Evolutionary conservation across 2,797 vertebrate species (phyloP).

Genomic region (Pteronotus mesoamericanus): DNA sequence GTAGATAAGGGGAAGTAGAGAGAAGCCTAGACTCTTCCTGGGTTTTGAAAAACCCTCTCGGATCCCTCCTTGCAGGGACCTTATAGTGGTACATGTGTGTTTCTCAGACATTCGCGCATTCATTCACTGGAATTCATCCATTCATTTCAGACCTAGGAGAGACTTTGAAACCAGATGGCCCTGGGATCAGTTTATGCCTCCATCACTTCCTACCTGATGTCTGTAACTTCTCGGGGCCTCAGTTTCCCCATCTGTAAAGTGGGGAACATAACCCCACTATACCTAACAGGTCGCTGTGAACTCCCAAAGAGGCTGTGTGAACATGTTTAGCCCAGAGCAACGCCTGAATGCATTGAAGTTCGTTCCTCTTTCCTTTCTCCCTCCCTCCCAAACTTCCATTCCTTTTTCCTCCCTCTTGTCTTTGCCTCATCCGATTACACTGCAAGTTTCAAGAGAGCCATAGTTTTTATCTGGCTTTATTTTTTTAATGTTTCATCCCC

Average conservation of each 20-base stretch:
- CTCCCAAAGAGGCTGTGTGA: rapidly evolving
- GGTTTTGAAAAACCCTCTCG: not conserved
- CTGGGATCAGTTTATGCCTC: not conserved
- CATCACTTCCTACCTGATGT: not conserved
- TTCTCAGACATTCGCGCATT: not conserved
- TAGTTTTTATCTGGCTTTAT: not conserved
- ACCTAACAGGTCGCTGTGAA: rapidly evolving
- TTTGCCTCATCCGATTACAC: not conserved
- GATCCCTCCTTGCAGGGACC: no score
- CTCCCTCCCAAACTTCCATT: not conserved
- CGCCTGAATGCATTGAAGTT: rapidly evolving
- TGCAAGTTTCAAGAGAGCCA: not conserved
- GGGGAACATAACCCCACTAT: rapidly evolving
- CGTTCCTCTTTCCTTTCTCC: not conserved
- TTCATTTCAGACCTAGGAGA: not conserved
- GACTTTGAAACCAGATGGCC: not conserved
- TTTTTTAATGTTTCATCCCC: not conserved
- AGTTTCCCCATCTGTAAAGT: not conserved
- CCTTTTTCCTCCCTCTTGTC: not conserved
- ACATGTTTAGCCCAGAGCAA: not conserved
- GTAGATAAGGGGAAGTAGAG: not conserved
- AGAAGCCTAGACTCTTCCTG: not conserved
- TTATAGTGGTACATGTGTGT: rapidly evolving
- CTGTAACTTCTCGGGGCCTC: not conserved
- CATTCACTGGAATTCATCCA: not conserved